Conservation (phyloP, 1,140 invertebrate genomes). For the Bilobella aurantiaca region DNA sequence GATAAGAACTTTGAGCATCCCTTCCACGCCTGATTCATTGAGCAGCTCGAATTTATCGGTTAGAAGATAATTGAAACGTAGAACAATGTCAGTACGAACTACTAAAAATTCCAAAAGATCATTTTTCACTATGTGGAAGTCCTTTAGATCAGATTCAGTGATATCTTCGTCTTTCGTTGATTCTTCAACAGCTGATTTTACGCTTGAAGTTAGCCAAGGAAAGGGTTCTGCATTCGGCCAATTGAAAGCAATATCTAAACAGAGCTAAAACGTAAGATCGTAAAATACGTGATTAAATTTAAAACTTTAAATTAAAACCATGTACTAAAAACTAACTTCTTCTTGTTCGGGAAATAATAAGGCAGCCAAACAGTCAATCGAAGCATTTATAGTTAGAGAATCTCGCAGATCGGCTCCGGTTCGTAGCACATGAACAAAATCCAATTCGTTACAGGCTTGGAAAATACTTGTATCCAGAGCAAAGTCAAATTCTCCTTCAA, state of each 20-base stretch:
- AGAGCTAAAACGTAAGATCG: slow-evolving; percentile 44
- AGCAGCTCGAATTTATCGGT: neutral
- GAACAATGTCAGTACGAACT: slow-evolving; percentile 35
- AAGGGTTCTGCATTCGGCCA: slow-evolving; percentile 40
- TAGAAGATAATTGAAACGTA: slow-evolving; percentile 16
- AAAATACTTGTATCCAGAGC: slow-evolving; percentile 45
- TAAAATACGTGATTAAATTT: slow-evolving; percentile 54
- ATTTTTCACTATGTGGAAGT: slow-evolving; percentile 67
- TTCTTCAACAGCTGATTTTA: slow-evolving; percentile 29
- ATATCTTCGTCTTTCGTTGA: slow-evolving; percentile 47
- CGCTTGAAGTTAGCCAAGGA: slow-evolving; percentile 47
- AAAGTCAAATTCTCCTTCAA: slow-evolving; percentile 52
- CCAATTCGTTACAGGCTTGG: slow-evolving; percentile 47
- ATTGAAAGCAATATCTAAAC: slow-evolving; percentile 15
- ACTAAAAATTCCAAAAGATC: slow-evolving; percentile 51
- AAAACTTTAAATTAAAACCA: slow-evolving; percentile 19
- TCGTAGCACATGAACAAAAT: slow-evolving; percentile 65
- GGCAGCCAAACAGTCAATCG: slow-evolving; percentile 59
- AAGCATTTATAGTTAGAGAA: slow-evolving; percentile 56
- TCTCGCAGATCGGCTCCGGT: slow-evolving; percentile 75
- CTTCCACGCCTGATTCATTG: slow-evolving; percentile 34
- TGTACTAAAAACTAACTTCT: slow-evolving; percentile 48
- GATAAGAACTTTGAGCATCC: slow-evolving; percentile 41
- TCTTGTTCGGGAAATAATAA: slow-evolving; percentile 64
- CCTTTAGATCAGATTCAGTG: slow-evolving; percentile 60